Conservation (phyloP, 2,113 vertebrate genomes). For the Amazona guildingii region DNA sequence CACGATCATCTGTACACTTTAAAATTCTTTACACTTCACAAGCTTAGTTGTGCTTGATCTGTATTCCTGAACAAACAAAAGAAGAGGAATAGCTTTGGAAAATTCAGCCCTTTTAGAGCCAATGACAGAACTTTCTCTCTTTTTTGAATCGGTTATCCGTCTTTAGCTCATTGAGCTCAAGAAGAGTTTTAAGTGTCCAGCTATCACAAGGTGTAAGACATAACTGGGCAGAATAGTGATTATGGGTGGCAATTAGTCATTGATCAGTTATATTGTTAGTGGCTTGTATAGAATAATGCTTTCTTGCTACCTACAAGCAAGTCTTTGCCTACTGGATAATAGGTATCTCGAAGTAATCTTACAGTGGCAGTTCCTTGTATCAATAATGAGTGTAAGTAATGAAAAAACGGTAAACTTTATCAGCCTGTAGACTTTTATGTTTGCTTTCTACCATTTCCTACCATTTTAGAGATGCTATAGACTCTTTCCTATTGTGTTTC, state of each 20-base stretch:
- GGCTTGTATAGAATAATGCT: background rate
- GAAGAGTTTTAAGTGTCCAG: background rate
- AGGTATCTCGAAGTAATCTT: background rate
- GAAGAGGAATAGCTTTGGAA: background rate
- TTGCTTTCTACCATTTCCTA: background rate
- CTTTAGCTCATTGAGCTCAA: background rate
- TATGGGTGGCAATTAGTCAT: background rate
- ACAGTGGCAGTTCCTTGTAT: background rate
- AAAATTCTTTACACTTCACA: background rate
- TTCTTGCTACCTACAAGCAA: background rate
- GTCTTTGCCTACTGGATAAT: background rate
- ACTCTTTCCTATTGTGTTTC: background rate
- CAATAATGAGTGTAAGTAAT: background rate
- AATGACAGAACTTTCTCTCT: background rate
- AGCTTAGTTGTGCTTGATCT: background rate
- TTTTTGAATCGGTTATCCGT: background rate
- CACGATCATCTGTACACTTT: background rate
- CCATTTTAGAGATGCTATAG: background rate
- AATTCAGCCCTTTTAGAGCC: background rate
- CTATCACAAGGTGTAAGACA: background rate
- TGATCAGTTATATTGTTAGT: background rate
- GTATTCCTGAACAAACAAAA: background rate
- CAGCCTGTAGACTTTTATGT: background rate
- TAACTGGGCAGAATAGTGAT: background rate
- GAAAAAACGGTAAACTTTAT: background rate